Evolutionary conservation across 2,797 vertebrate genomes (phyloP).

Genomic region (Echiichthys vipera): DNA sequence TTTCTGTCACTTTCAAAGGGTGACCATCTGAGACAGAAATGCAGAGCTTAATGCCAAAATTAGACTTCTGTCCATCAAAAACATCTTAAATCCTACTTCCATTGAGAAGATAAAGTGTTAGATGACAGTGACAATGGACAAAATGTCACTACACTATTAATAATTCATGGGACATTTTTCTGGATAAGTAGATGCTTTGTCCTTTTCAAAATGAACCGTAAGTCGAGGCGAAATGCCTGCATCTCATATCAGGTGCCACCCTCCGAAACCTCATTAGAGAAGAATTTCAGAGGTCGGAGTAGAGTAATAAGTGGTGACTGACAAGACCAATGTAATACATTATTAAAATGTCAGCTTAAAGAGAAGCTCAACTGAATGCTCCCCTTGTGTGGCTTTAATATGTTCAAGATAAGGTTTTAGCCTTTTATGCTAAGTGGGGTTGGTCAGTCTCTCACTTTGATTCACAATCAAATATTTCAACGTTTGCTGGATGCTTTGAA

Average conservation of each 20-base stretch:
- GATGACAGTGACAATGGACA: neutral
- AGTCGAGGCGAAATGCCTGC: neutral
- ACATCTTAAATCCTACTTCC: neutral
- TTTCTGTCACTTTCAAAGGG: constrained; percentile 3
- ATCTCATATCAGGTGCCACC: neutral
- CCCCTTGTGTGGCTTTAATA: neutral
- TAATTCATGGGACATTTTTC: neutral
- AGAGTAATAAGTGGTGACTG: constrained; percentile 17
- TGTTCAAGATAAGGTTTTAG: neutral
- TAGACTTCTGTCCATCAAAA: constrained; percentile 8
- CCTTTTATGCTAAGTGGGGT: neutral
- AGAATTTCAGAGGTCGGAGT: constrained; percentile 15
- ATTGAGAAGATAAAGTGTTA: neutral
- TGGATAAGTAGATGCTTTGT: neutral
- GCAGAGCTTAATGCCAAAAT: neutral
- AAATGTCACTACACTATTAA: neutral
- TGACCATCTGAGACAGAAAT: neutral
- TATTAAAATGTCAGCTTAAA: constrained; percentile 16
- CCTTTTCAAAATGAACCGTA: neutral
- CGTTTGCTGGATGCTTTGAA: neutral
- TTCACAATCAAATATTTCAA: neutral
- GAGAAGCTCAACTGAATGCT: neutral
- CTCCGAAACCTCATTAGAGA: constrained; percentile 9
- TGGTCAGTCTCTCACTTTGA: neutral
- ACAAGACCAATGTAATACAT: constrained; percentile 17